Evolutionary conservation across 2,888 invertebrate species (phyloP).

Genomic region (Dynastes tityus): DNA sequence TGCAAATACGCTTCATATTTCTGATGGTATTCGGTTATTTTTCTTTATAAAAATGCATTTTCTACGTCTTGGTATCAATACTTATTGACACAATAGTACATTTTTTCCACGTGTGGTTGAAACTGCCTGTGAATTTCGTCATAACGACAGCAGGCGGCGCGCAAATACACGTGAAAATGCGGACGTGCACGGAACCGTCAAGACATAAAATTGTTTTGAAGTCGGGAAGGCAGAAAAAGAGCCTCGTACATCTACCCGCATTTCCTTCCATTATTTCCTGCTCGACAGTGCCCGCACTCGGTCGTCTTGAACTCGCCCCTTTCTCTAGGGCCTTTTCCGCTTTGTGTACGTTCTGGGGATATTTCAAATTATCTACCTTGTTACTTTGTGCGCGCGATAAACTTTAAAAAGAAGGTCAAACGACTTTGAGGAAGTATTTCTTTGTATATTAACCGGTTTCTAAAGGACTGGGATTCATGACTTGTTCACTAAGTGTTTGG

Average conservation of each 20-base stretch:
- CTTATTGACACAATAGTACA: too few species aligned
- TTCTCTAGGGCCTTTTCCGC: neutral
- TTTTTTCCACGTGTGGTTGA: too few species aligned
- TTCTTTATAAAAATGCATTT: too few species aligned
- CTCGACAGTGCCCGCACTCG: too few species aligned
- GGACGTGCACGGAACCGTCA: neutral
- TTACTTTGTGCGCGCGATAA: constrained; percentile 24
- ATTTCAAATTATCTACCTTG: constrained; percentile 25
- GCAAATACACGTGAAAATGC: too few species aligned
- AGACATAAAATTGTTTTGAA: constrained; percentile 10
- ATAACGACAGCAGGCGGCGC: neutral
- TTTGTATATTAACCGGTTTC: neutral
- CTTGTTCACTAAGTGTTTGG: too few species aligned
- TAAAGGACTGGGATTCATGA: neutral
- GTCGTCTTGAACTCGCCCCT: neutral
- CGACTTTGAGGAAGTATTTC: neutral
- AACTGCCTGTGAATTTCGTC: neutral
- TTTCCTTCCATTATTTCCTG: neutral
- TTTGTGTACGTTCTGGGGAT: constrained; percentile 13
- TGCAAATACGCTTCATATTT: too few species aligned
- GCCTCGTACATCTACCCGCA: neutral
- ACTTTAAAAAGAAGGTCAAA: constrained; percentile 18
- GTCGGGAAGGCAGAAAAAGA: constrained; percentile 1
- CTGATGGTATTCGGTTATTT: too few species aligned
- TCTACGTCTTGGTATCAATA: too few species aligned